Evolutionary conservation across 2,113 vertebrate genomes (phyloP).

Genomic region (Butorides virescens): DNA sequence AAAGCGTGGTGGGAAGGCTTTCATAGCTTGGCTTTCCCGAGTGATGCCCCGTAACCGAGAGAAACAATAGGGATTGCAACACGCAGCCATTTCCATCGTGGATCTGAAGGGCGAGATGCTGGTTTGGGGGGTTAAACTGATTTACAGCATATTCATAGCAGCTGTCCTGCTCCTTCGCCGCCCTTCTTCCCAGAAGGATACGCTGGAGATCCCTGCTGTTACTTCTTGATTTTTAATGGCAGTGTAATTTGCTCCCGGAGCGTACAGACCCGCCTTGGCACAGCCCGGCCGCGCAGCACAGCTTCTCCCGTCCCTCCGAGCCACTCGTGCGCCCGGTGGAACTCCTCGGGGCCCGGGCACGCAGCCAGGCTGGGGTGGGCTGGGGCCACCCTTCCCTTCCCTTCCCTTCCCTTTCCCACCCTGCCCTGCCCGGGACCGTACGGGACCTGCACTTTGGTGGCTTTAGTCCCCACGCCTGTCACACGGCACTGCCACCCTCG

Average conservation of each 20-base stretch:
- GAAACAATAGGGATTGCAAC: neutral
- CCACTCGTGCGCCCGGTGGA: neutral
- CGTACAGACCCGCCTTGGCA: neutral
- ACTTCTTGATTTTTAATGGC: neutral
- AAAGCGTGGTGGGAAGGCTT: neutral
- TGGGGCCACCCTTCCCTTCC: too few species aligned
- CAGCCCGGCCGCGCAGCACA: fast-evolving
- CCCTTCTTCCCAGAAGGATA: neutral
- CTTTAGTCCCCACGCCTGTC: fast-evolving
- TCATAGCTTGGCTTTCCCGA: neutral
- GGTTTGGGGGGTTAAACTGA: neutral
- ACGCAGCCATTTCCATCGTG: neutral
- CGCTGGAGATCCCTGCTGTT: neutral
- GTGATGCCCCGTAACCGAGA: neutral
- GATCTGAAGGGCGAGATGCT: neutral
- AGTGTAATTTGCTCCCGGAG: neutral
- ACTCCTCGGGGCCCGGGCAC: neutral
- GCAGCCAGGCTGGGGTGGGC: neutral
- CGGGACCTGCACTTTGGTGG: neutral
- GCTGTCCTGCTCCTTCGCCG: neutral
- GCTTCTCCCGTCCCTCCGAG: fast-evolving
- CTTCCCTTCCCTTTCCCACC: neutral
- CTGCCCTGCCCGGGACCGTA: neutral
- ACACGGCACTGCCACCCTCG: fast-evolving
- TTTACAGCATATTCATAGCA: neutral